Percentiles rank a stretch among this genome's conserved stretches.
These are phyloP conservation scores for Eospalax fontanierii DNA, from an alignment of 2,797 vertebrate genomes.

Conservation along the genomic window DNA sequence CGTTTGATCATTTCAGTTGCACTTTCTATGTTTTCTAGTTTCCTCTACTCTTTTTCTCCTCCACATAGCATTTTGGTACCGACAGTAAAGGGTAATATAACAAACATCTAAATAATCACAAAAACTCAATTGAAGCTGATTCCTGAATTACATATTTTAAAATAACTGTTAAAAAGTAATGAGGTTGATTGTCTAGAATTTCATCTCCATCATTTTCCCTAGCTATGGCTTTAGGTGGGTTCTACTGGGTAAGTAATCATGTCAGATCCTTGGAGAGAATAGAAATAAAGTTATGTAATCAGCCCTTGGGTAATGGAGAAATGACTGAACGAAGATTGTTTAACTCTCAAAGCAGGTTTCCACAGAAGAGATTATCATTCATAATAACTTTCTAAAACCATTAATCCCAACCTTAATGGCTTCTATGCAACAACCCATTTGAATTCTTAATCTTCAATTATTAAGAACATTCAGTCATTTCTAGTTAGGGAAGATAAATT, in stretches of 20 bases:
- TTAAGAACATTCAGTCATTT: slow-evolving; percentile 54
- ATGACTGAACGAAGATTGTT: slow-evolving; percentile 21
- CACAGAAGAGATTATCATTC: slow-evolving; percentile 38
- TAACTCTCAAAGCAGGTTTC: slow-evolving; percentile 31
- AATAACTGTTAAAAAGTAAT: slow-evolving; percentile 65
- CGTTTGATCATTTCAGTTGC: background rate
- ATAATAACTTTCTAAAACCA: slow-evolving; percentile 57
- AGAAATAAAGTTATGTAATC: slow-evolving; percentile 22
- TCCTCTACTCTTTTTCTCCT: background rate
- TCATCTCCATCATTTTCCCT: slow-evolving; percentile 25
- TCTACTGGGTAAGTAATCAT: slow-evolving; percentile 18
- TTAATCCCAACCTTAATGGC: background rate
- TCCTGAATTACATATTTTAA: slow-evolving; percentile 58
- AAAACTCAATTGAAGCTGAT: slow-evolving; percentile 58
- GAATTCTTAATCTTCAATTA: slow-evolving; percentile 62
- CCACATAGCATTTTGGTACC: background rate
- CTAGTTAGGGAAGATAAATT: slow-evolving; percentile 68
- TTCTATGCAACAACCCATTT: slow-evolving; percentile 1
- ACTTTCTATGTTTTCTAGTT: background rate
- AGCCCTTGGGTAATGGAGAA: background rate
- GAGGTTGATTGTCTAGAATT: slow-evolving; percentile 55
- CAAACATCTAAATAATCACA: slow-evolving; percentile 38
- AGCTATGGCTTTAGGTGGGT: slow-evolving; percentile 9
- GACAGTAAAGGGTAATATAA: background rate
- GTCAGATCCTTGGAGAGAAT: slow-evolving; percentile 31